These are phyloP conservation scores for Gouania willdenowi DNA, from an alignment of 2,797 vertebrate species.

Conservation along the genomic window DNA sequence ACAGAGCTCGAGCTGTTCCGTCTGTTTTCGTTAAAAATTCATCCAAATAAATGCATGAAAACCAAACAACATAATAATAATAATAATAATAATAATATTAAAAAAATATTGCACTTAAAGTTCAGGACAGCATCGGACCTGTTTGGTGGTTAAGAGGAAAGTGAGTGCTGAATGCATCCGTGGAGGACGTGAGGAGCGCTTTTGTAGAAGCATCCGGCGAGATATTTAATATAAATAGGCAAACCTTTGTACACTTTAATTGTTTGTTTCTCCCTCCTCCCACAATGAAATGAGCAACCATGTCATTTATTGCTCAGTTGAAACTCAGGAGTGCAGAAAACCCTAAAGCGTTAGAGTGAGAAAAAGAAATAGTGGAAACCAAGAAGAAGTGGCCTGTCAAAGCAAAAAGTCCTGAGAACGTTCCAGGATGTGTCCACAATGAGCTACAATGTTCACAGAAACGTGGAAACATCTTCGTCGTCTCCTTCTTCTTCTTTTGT, in stretches of 20 bases:
- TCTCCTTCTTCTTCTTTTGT: constrained; percentile 25
- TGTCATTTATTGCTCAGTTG: constrained; percentile 47
- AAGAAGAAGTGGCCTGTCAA: constrained; percentile 45
- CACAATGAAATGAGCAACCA: constrained; percentile 42
- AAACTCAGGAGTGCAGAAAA: constrained; percentile 65
- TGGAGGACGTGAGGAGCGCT: constrained; percentile 51
- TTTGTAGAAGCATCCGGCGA: constrained; percentile 73
- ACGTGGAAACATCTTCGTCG: constrained; percentile 53
- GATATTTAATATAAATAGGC: constrained; percentile 91
- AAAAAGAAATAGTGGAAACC: constrained; percentile 34
- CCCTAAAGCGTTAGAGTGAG: constrained; percentile 46
- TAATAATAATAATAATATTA: constrained; percentile 55
- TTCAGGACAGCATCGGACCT: constrained; percentile 71
- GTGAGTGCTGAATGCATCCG: constrained; percentile 75
- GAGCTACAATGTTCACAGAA: constrained; percentile 67
- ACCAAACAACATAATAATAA: constrained; percentile 54
- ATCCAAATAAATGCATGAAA: constrained; percentile 63
- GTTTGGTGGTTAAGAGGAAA: constrained; percentile 67
- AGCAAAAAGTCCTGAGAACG: constrained; percentile 76
- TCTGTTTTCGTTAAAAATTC: constrained; percentile 62
- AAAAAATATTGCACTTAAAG: constrained; percentile 94
- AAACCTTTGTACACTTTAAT: constrained; percentile 69
- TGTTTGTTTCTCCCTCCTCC: constrained; percentile 21
- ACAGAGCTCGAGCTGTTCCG: constrained; percentile 71
- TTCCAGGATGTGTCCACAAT: constrained; percentile 61